Percentiles rank a stretch among this genome's conserved stretches.
These are phyloP conservation scores for Polyodon spathula DNA, from an alignment of 2,113 vertebrate genomes.

Conservation along the genomic window DNA sequence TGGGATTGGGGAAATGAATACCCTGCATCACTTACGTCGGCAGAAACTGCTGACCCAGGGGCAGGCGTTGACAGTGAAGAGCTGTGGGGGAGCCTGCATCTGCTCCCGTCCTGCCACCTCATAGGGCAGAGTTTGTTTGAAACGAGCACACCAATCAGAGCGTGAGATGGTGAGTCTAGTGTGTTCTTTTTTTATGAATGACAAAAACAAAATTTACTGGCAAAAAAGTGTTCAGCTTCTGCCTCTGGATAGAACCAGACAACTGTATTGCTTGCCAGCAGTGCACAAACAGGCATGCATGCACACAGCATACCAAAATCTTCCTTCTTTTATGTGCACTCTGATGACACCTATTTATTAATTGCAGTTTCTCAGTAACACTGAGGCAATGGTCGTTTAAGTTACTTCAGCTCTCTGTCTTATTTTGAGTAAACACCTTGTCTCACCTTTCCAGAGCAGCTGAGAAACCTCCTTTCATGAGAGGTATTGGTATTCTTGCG, in stretches of 20 bases:
- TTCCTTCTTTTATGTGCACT: constrained; percentile 21
- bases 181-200: no score
- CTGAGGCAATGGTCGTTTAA: constrained; percentile 14
- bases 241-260: constrained; percentile 9
- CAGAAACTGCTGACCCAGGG: constrained; percentile 44
- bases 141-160: no score
- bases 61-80: constrained; percentile 40
- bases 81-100: constrained; percentile 38
- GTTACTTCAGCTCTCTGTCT: constrained; percentile 6
- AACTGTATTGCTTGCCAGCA: constrained; percentile 13
- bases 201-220: constrained; percentile 13
- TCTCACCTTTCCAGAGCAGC: constrained; percentile 16
- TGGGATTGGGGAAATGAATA: neutral
- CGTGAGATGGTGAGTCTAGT: no score
- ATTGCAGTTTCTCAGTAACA: constrained; percentile 11
- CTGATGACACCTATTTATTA: constrained; percentile 28
- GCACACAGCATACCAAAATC: constrained; percentile 19
- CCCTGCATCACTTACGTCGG: constrained; percentile 33
- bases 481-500: constrained; percentile 29
- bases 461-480: constrained; percentile 24
- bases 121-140: no score
- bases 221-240: constrained; percentile 6
- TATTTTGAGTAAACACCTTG: constrained; percentile 13
- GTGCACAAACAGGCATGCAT: constrained; percentile 23
- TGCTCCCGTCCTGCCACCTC: neutral